These are phyloP conservation scores for Semnornis frantzii DNA, from an alignment of 2,113 vertebrate species.

Conservation along the genomic window DNA sequence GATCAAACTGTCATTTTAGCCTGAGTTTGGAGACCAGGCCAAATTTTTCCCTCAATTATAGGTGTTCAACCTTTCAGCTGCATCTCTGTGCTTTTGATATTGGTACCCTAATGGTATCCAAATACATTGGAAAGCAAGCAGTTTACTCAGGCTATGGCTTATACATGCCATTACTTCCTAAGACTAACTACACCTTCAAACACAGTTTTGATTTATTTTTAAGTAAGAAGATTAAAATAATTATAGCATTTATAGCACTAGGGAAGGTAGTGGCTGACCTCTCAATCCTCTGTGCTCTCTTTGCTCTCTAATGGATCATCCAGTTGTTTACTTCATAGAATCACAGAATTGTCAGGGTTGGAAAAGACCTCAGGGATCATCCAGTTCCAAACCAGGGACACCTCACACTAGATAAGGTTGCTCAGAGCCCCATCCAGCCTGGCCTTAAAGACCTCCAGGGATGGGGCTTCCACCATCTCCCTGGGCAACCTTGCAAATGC, in stretches of 20 bases:
- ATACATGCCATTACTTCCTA: background rate
- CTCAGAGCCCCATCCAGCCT: too few species aligned
- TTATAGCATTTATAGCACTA: background rate
- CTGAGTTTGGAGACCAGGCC: slow-evolving; percentile 14
- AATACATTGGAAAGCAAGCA: background rate
- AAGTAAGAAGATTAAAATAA: background rate
- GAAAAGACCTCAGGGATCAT: too few species aligned
- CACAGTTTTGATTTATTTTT: background rate
- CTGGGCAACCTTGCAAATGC: background rate
- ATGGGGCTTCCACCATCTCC: too few species aligned
- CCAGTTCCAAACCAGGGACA: too few species aligned
- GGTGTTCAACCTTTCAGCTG: background rate
- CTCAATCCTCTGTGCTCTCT: background rate
- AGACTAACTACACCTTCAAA: background rate
- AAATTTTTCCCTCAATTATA: slow-evolving; percentile 17
- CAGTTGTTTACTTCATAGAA: background rate
- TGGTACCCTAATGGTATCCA: background rate
- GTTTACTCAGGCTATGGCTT: background rate
- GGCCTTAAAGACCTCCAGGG: too few species aligned
- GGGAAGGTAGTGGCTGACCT: background rate
- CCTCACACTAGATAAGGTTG: too few species aligned
- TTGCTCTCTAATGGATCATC: background rate
- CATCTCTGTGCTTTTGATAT: background rate
- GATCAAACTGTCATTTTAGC: slow-evolving; percentile 4
- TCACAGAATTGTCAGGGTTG: too few species aligned